phyloP scores from a whole-genome alignment of 2,888 invertebrate genomes.

The Lydus trimaculatus region DNA sequence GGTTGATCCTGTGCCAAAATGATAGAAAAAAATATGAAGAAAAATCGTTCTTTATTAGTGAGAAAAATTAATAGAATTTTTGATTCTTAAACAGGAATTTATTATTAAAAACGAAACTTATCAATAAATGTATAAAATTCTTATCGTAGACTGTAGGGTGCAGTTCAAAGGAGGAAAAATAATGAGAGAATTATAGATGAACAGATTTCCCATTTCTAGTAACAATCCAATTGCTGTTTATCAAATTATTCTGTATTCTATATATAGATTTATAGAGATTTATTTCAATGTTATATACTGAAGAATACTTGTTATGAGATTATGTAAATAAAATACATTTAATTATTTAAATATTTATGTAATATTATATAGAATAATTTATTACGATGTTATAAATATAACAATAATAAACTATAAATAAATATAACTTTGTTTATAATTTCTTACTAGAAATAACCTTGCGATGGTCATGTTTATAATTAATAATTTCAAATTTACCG shows the following conservation, averaged over 20 bases:
- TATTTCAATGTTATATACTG: not conserved
- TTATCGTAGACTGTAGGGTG: not conserved
- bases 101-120: not conserved
- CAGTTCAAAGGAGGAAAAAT: not conserved
- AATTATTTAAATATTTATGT: not conserved
- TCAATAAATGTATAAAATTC: not conserved
- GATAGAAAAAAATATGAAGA: not conserved
- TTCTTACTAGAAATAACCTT: not conserved
- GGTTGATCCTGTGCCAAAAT: not conserved
- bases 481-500: too few relatives aligned
- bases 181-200: not conserved
- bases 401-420: not conserved
- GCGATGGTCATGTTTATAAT: too few relatives aligned
- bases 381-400: constrained; percentile 7
- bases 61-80: too few relatives aligned
- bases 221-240: not conserved
- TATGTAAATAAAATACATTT: not conserved
- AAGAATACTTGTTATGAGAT: not conserved
- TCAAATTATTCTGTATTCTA: not conserved
- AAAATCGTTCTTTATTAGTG: not conserved
- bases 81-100: not conserved
- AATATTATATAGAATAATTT: constrained; percentile 3
- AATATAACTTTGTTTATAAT: not conserved
- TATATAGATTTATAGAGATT: not conserved
- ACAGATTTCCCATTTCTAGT: not conserved